Conservation (phyloP, 2,113 vertebrate genomes). For the Todiramphus saurophagus region DNA sequence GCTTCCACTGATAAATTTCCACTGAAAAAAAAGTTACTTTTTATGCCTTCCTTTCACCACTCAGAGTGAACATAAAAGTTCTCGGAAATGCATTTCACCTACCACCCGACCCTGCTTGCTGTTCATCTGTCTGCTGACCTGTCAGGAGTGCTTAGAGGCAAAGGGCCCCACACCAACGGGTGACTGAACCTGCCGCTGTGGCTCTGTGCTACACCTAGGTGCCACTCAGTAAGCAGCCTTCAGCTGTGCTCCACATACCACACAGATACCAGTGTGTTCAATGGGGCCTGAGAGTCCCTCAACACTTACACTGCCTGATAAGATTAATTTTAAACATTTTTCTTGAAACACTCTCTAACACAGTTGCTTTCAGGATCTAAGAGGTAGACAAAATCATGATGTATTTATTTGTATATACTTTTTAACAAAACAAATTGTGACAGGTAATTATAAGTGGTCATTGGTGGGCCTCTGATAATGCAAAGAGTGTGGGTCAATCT, state of each 20-base stretch:
- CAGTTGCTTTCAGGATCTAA: neutral
- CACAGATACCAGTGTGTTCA: neutral
- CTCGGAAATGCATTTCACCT: neutral
- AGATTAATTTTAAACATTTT: neutral
- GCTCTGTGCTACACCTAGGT: neutral
- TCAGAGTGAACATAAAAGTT: neutral
- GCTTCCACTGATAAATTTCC: neutral
- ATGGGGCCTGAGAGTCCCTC: neutral
- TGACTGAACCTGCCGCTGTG: neutral
- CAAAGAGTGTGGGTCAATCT: neutral
- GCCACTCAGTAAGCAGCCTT: neutral
- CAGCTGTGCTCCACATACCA: neutral
- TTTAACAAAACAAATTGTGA: neutral
- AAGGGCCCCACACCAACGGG: fast-evolving
- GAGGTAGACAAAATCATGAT: neutral
- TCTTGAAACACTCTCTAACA: neutral
- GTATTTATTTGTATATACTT: neutral
- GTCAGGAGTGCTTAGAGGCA: fast-evolving
- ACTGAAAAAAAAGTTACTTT: neutral
- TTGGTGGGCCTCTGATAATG: neutral
- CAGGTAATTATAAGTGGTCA: neutral
- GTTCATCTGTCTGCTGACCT: neutral
- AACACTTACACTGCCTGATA: neutral
- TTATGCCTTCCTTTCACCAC: neutral
- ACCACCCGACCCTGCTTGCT: neutral